Percentiles rank a stretch among this genome's conserved stretches.
These are phyloP conservation scores for Neodon shergylaensis DNA, from an alignment of 2,113 vertebrate species.

Conservation along the genomic window DNA sequence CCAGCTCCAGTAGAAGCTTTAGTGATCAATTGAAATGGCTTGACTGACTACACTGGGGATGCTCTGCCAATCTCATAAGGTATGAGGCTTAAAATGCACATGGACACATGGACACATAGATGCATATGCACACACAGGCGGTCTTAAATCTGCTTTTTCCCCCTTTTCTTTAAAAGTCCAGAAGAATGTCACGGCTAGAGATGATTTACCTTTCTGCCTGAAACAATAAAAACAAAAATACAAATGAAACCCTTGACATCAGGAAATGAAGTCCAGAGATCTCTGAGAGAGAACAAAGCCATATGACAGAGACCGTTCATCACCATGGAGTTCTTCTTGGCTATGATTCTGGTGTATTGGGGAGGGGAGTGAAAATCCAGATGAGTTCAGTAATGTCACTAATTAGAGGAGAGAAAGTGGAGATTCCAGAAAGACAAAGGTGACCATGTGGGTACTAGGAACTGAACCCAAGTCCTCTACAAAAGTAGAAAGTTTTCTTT, in stretches of 20 bases:
- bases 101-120: not conserved
- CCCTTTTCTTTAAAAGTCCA: not conserved
- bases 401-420: not conserved
- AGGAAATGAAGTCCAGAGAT: not conserved
- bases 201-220: not conserved
- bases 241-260: not conserved
- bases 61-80: not conserved
- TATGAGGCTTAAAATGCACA: not conserved
- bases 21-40: not conserved
- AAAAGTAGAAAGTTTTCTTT: not conserved
- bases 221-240: not conserved
- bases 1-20: not conserved
- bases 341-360: not conserved
- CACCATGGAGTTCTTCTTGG: not conserved
- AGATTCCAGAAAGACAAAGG: not conserved
- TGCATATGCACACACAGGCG: not conserved
- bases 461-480: not conserved
- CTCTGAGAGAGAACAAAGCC: not conserved
- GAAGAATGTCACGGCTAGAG: not conserved
- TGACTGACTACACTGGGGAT: not conserved
- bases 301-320: not conserved
- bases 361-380: not conserved
- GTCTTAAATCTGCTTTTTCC: not conserved
- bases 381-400: not conserved
- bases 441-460: not conserved